Conservation (phyloP, 2,113 vertebrate species). For the Oryzias woworae region DNA sequence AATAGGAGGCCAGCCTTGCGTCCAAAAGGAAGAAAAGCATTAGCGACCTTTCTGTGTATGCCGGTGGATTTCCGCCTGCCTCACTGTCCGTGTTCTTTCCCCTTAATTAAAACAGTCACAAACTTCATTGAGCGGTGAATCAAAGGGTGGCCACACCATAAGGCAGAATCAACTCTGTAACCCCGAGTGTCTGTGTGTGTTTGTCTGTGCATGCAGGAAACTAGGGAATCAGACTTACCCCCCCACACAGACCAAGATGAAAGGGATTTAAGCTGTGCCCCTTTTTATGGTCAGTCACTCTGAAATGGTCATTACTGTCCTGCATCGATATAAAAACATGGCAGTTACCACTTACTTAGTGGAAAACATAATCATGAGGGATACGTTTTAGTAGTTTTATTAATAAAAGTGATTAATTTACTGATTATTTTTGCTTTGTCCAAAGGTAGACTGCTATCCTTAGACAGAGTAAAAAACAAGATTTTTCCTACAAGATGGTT, state of each 20-base stretch:
- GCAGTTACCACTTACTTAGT: constrained; percentile 42
- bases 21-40: constrained; percentile 70
- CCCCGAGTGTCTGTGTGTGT: constrained; percentile 42
- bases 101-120: constrained; percentile 77
- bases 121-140: constrained; percentile 75
- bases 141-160: constrained; percentile 65
- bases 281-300: constrained; percentile 67
- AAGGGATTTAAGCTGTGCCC: constrained; percentile 58
- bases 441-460: too few species aligned
- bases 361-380: constrained; percentile 25
- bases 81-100: constrained; percentile 68
- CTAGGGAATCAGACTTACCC: constrained; percentile 35
- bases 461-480: constrained; percentile 67
- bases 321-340: constrained; percentile 51
- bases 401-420: too few species aligned
- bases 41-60: constrained; percentile 64
- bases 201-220: constrained; percentile 17
- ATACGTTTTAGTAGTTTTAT: too few species aligned
- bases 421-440: too few species aligned
- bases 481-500: constrained; percentile 54
- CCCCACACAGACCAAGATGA: constrained; percentile 45
- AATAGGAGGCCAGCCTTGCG: constrained; percentile 63
- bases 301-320: constrained; percentile 57
- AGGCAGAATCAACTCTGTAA: constrained; percentile 68
- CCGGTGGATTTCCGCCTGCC: constrained; percentile 62